Evolutionary conservation across 2,888 invertebrate genomes (phyloP).

Genomic region (Microctonus hyperodae): DNA sequence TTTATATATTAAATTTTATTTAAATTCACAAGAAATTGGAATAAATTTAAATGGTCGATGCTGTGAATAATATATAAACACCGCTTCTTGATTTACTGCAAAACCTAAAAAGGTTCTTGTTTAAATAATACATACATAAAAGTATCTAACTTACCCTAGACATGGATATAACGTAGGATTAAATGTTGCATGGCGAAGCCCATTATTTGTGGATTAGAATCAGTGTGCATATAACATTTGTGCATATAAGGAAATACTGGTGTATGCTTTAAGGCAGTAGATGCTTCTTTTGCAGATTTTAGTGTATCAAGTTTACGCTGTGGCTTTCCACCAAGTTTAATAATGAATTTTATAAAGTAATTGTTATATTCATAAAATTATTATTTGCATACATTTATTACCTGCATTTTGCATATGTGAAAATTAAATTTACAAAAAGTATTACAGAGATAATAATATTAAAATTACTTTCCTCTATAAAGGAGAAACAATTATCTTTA

Average conservation of each 20-base stretch:
- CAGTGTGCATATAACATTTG: background rate
- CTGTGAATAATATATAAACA: background rate
- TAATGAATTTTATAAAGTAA: background rate
- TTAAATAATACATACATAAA: background rate
- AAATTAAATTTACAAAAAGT: background rate
- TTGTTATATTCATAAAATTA: background rate
- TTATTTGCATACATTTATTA: background rate
- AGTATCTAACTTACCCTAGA: background rate
- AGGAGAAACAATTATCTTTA: too few relatives aligned
- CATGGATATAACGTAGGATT: slow-evolving; percentile 45
- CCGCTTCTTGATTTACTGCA: background rate
- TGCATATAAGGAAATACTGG: background rate
- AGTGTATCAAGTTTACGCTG: background rate
- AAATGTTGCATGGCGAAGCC: slow-evolving; percentile 42
- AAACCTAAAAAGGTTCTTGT: background rate
- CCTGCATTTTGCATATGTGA: background rate
- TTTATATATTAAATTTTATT: background rate
- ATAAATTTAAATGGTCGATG: background rate
- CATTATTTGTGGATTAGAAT: slow-evolving; percentile 50
- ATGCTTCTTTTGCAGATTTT: background rate
- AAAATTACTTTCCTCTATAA: too few relatives aligned
- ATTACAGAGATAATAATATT: too few relatives aligned
- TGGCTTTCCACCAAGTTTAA: background rate
- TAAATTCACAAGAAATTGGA: background rate
- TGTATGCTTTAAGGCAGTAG: background rate